Conservation (phyloP, 2,113 vertebrate species). For the Gobius niger region DNA sequence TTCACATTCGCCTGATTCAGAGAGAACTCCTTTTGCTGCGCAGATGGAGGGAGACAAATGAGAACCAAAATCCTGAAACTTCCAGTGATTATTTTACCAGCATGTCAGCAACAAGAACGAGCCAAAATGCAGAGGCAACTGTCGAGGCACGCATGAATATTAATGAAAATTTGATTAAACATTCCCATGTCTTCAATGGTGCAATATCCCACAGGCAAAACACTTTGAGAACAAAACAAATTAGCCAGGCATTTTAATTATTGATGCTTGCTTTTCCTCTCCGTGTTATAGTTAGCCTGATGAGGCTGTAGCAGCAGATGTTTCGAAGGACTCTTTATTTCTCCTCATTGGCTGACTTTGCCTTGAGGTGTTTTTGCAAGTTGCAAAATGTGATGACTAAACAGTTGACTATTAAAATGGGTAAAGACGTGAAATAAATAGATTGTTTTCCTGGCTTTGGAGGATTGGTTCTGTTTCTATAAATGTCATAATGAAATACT, state of each 20-base stretch:
- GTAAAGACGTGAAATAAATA: background rate
- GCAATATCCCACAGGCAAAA: slow-evolving; percentile 55
- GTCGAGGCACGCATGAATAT: slow-evolving; percentile 52
- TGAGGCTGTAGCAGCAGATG: slow-evolving; percentile 45
- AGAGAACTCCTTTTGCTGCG: slow-evolving; percentile 16
- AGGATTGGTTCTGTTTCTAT: background rate
- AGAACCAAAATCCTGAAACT: slow-evolving; percentile 30
- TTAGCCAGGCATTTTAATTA: slow-evolving; percentile 59
- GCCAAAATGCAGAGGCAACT: slow-evolving; percentile 47
- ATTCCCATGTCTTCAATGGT: slow-evolving; percentile 43
- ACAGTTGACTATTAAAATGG: slow-evolving; percentile 6
- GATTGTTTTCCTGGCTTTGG: slow-evolving; percentile 1
- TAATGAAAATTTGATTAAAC: slow-evolving; percentile 60
- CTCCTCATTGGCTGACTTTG: slow-evolving; percentile 25
- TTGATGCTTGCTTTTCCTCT: slow-evolving; percentile 44
- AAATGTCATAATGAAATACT: background rate
- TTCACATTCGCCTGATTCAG: background rate
- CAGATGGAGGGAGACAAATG: slow-evolving; percentile 31
- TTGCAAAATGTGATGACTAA: background rate
- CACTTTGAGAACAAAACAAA: slow-evolving; percentile 60
- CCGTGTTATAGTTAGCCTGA: slow-evolving; percentile 20
- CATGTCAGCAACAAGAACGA: slow-evolving; percentile 47
- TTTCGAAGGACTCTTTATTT: slow-evolving; percentile 39
- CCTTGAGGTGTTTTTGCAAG: background rate
- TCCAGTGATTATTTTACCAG: slow-evolving; percentile 48